Evolutionary conservation across 1,140 invertebrate genomes (phyloP).

Genomic region (Aphaenogaster rudis): DNA sequence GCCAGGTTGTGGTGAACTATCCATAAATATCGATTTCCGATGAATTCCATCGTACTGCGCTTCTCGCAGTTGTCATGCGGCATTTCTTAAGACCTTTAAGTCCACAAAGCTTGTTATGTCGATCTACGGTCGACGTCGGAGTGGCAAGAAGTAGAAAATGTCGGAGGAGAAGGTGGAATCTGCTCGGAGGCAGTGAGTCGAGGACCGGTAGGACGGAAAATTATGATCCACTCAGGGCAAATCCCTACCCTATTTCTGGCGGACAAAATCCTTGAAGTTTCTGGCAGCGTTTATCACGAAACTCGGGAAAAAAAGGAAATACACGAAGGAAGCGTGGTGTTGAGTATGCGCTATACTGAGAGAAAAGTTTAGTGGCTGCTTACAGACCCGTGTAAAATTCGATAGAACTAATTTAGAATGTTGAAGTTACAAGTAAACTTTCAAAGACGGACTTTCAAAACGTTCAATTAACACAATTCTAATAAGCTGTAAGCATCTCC

Average conservation of each 20-base stretch:
- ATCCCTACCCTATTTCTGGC: conserved; percentile 56
- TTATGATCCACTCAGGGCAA: conserved; percentile 67
- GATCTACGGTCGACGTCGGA: conserved; percentile 30
- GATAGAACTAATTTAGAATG: conserved; percentile 35
- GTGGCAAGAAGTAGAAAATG: conserved; percentile 38
- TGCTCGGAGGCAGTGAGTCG: conserved; percentile 36
- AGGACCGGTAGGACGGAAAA: conserved; percentile 62
- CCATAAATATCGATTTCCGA: conserved; percentile 46
- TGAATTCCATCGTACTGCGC: conserved; percentile 45
- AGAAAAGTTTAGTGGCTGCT: conserved; percentile 37
- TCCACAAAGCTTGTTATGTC: conserved; percentile 69
- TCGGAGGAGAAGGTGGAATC: conserved; percentile 34
- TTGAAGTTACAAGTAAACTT: conserved; percentile 36
- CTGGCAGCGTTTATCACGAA: conserved; percentile 65
- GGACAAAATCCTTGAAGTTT: conserved; percentile 57
- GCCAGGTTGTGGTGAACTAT: background rate
- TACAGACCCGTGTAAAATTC: conserved; percentile 35
- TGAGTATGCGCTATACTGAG: conserved; percentile 11
- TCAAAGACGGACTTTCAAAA: background rate
- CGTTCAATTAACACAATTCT: conserved; percentile 35
- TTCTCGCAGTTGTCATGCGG: conserved; percentile 45
- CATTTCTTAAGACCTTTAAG: conserved; percentile 54
- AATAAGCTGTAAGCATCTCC: background rate
- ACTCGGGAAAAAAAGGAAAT: conserved; percentile 7
- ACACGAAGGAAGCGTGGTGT: conserved; percentile 21